These are phyloP conservation scores for Xanthorhoe designata DNA, from an alignment of 2,888 invertebrate species.

Conservation along the genomic window DNA sequence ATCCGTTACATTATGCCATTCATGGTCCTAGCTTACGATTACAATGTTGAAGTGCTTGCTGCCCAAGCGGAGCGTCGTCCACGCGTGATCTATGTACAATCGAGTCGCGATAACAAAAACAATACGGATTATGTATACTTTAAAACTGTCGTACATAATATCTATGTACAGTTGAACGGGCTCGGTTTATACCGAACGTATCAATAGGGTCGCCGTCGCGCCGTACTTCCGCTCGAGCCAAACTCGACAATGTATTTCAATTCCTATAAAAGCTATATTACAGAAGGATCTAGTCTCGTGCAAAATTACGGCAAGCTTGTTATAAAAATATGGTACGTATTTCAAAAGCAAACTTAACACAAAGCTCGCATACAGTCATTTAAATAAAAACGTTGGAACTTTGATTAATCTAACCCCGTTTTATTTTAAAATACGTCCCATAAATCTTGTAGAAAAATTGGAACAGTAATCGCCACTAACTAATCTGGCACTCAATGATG, in stretches of 20 bases:
- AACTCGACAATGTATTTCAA: conserved; percentile 59
- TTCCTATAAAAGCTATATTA: conserved; percentile 69
- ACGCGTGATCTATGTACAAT: conserved; percentile 77
- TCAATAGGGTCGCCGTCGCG: conserved; percentile 69
- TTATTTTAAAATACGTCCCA: neutral
- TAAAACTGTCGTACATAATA: conserved; percentile 73
- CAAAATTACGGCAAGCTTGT: conserved; percentile 14
- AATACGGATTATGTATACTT: conserved; percentile 65
- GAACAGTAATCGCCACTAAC: conserved; percentile 8
- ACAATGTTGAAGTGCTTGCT: conserved; percentile 35
- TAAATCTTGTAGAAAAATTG: conserved; percentile 15
- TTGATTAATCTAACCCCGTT: neutral
- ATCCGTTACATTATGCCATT: conserved; percentile 61
- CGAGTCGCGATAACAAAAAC: conserved; percentile 80
- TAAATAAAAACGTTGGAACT: neutral
- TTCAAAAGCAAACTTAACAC: neutral
- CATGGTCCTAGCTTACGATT: conserved; percentile 52
- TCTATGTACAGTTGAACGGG: conserved; percentile 76
- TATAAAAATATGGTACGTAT: conserved; percentile 9
- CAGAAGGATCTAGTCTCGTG: conserved; percentile 42
- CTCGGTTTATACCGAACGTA: conserved; percentile 70
- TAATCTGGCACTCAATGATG: conserved; percentile 2
- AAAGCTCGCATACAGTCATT: neutral
- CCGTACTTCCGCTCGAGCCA: conserved; percentile 60
- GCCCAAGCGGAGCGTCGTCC: conserved; percentile 57